These are phyloP conservation scores for Nasonia vitripennis DNA, from an alignment of 1,140 invertebrate genomes.

Conservation along the genomic window DNA sequence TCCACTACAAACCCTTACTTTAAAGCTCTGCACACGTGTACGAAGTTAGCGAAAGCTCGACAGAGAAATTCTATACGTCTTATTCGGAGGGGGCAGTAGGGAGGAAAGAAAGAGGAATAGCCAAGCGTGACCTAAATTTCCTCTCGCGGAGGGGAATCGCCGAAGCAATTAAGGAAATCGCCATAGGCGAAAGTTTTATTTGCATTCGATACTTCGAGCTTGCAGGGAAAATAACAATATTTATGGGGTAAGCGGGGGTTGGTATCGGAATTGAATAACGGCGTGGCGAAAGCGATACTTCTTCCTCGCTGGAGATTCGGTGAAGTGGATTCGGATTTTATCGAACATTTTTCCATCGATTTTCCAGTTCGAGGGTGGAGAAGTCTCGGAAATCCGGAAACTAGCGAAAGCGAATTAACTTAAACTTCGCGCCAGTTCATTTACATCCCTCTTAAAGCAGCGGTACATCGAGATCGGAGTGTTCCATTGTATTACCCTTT, in stretches of 20 bases:
- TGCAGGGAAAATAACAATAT: background rate
- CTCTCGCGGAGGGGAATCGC: background rate
- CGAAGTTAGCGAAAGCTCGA: background rate
- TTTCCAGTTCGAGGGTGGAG: background rate
- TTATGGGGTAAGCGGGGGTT: background rate
- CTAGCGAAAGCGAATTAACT: background rate
- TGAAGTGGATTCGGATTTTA: no score
- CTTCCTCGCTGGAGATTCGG: no score
- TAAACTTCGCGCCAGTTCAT: background rate
- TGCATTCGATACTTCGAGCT: background rate
- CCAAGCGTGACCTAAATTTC: background rate
- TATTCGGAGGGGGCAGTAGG: no score
- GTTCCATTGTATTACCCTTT: background rate
- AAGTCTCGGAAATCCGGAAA: background rate
- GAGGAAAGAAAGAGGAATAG: background rate
- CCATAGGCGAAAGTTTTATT: background rate
- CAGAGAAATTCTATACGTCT: background rate
- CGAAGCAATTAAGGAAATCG: background rate
- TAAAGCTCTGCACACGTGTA: background rate
- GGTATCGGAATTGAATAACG: no score
- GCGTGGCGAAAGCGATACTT: no score
- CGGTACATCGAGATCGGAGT: no score
- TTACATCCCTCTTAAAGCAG: background rate
- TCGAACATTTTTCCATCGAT: no score
- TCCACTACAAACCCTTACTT: background rate